Conservation (phyloP, 2,797 vertebrate genomes). For the Momotus momota region DNA sequence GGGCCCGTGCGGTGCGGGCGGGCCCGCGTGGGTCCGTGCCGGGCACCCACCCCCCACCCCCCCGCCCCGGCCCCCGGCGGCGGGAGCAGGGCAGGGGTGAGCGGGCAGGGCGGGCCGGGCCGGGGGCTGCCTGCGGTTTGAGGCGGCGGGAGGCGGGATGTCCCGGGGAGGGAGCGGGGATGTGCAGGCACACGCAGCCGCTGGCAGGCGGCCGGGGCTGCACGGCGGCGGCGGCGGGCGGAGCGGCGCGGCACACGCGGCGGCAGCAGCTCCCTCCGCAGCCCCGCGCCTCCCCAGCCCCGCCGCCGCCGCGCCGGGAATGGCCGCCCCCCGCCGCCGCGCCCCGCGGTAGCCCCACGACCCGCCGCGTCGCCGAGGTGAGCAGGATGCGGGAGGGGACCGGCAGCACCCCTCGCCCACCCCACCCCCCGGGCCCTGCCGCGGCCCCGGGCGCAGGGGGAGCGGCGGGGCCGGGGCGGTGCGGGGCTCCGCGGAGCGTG, state of each 20-base stretch:
- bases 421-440: not conserved
- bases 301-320: slow-evolving; percentile 46
- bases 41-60: too few species aligned
- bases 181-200: slow-evolving; percentile 76
- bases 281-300: slow-evolving; percentile 11
- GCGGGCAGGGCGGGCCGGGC: slow-evolving; percentile 39
- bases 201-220: slow-evolving; percentile 76
- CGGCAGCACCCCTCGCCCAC: not conserved
- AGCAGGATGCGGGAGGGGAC: not conserved
- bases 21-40: not conserved
- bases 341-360: not conserved
- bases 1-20: not conserved
- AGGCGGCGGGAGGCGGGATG: slow-evolving; percentile 48
- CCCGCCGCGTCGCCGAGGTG: slow-evolving; percentile 42
- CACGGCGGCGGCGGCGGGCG: slow-evolving; percentile 41
- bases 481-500: too few species aligned
- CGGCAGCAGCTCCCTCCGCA: slow-evolving; percentile 55
- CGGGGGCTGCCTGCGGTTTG: slow-evolving; percentile 41
- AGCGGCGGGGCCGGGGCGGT: too few species aligned
- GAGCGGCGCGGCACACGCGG: slow-evolving; percentile 60
- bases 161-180: slow-evolving; percentile 67
- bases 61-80: not conserved
- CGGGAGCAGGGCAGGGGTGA: slow-evolving; percentile 3
- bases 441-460: not conserved
- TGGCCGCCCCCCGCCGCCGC: slow-evolving; percentile 17